Percentiles rank a stretch among this genome's conserved stretches.
Evolutionary conservation across 2,888 invertebrate genomes (phyloP).

Genomic region (Drosophila nr. perissopoda): DNA sequence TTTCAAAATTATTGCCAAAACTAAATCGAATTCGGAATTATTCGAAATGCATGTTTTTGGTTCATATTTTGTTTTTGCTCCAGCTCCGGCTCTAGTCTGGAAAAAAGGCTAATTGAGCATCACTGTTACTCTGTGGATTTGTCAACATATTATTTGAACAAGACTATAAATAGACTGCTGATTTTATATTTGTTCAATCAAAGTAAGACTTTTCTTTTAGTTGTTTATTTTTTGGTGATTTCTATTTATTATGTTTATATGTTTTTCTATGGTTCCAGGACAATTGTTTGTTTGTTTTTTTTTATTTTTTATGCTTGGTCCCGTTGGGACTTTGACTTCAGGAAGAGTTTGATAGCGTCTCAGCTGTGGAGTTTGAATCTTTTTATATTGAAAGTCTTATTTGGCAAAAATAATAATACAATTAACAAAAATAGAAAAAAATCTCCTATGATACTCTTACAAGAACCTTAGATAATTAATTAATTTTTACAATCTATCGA

Average conservation of each 20-base stretch:
- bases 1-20: neutral
- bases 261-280: neutral
- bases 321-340: neutral
- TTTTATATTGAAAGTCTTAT: neutral
- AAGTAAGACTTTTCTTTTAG: neutral
- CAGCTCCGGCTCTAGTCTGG: neutral
- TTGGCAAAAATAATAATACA: neutral
- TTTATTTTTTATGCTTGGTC: neutral
- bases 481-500: neutral
- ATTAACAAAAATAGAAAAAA: neutral
- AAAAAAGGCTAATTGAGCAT: neutral
- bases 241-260: neutral
- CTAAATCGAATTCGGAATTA: neutral
- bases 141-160: neutral
- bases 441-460: neutral
- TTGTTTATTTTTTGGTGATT: neutral
- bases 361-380: neutral
- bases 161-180: neutral
- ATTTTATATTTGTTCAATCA: neutral
- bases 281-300: too few relatives aligned
- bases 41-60: neutral
- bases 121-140: neutral
- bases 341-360: neutral
- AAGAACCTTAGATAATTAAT: neutral
- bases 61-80: neutral